Evolutionary conservation across 1,140 invertebrate genomes (phyloP).

Genomic region (Bombus balteatus): DNA sequence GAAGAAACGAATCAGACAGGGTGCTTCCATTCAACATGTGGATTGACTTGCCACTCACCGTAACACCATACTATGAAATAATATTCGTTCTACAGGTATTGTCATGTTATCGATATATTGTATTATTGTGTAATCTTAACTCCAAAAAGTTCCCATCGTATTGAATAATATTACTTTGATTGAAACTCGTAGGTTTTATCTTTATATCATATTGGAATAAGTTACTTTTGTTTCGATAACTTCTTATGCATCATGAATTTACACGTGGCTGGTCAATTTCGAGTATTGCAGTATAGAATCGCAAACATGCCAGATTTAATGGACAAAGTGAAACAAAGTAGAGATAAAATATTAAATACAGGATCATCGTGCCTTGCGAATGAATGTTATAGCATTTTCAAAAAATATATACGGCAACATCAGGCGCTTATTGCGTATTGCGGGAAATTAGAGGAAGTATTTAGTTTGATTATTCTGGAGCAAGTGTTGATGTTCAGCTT

Average conservation of each 20-base stretch:
- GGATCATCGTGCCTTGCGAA: not conserved
- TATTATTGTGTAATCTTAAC: not conserved
- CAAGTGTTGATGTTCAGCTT: conserved; percentile 61
- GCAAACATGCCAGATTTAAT: not conserved
- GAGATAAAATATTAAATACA: not conserved
- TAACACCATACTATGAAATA: conserved; percentile 60
- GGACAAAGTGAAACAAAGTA: not conserved
- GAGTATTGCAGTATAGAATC: conserved; percentile 54
- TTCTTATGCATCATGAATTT: conserved; percentile 54
- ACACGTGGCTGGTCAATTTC: conserved; percentile 57
- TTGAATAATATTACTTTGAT: not conserved
- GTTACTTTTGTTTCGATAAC: conserved; percentile 65
- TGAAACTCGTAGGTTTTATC: conserved; percentile 3
- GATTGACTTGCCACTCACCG: conserved; percentile 39
- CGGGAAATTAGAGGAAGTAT: conserved; percentile 43
- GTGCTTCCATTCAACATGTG: conserved; percentile 57
- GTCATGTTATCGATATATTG: no score
- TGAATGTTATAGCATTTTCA: not conserved
- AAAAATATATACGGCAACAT: conserved; percentile 48
- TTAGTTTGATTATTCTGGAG: conserved; percentile 47
- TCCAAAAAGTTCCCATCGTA: not conserved
- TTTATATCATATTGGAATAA: conserved; percentile 44
- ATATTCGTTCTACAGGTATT: conserved; percentile 21
- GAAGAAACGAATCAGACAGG: conserved; percentile 56
- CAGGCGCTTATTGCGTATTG: conserved; percentile 46